Percentiles rank a stretch among this genome's conserved stretches.
Conservation (phyloP, 2,113 vertebrate species). For the Zosterops japonicus region DNA sequence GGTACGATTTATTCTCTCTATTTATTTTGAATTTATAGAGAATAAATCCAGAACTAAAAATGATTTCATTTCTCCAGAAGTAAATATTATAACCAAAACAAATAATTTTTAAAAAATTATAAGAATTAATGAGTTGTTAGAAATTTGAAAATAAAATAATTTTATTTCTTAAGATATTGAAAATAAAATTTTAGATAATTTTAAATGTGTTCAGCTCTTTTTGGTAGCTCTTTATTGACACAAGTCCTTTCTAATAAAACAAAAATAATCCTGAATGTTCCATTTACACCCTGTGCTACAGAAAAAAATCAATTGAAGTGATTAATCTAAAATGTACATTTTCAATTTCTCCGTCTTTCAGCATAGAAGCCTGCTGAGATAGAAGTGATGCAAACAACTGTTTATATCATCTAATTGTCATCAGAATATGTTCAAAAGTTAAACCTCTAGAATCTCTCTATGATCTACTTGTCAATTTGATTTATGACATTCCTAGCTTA, state of each 20-base stretch:
- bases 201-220: not conserved
- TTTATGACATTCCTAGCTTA: not conserved
- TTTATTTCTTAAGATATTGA: not conserved
- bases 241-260: not conserved
- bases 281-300: not conserved
- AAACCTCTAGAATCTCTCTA: not conserved
- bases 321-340: accelerated
- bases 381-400: not conserved
- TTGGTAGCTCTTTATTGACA: not conserved
- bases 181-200: not conserved
- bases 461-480: not conserved
- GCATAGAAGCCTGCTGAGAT: not conserved
- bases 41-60: too few relatives aligned
- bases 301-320: not conserved
- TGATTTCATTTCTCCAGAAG: not conserved
- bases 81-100: not conserved
- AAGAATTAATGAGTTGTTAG: not conserved
- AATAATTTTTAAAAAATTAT: not conserved
- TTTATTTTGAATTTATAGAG: too few relatives aligned
- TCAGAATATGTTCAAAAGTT: not conserved
- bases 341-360: not conserved
- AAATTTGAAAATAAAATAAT: not conserved
- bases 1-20: not conserved
- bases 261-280: not conserved
- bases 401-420: not conserved